Percentiles rank a stretch among this genome's conserved stretches.
Evolutionary conservation across 2,888 invertebrate species (phyloP).

Genomic region (Ferdinandea cuprea): DNA sequence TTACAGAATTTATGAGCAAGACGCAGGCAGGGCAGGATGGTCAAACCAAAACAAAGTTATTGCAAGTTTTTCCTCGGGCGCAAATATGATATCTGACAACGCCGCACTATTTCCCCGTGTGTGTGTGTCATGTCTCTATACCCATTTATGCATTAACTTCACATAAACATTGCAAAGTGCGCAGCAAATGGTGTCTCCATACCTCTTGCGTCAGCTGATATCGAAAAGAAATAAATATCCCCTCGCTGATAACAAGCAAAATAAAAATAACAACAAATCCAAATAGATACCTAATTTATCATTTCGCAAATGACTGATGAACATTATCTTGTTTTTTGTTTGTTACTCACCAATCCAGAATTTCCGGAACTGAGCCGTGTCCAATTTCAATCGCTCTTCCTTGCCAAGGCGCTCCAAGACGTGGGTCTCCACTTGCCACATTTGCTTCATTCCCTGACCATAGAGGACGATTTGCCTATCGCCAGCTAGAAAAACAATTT

Average conservation of each 20-base stretch:
- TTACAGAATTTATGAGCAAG: too few species aligned
- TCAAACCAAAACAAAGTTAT: too few species aligned
- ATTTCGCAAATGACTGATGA: constrained; percentile 6
- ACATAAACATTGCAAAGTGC: constrained; percentile 41
- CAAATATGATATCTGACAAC: constrained; percentile 54
- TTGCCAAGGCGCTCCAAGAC: constrained; percentile 56
- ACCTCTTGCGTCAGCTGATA: constrained; percentile 48
- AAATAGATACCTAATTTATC: not conserved
- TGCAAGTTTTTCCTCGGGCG: too few species aligned
- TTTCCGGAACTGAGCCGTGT: constrained; percentile 30
- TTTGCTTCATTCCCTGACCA: constrained; percentile 47
- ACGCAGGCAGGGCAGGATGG: too few species aligned
- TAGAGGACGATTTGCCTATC: constrained; percentile 54
- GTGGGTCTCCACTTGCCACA: constrained; percentile 59
- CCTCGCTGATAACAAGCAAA: constrained; percentile 34
- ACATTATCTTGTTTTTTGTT: not conserved
- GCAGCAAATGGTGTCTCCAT: constrained; percentile 40
- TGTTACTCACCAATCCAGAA: constrained; percentile 65
- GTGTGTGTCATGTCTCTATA: not conserved
- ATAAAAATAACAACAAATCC: constrained; percentile 22
- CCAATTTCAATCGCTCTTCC: constrained; percentile 12
- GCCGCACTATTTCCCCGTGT: not conserved
- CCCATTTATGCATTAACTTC: not conserved
- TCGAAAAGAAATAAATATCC: constrained; percentile 10
- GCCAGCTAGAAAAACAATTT: constrained; percentile 48